phyloP scores from a whole-genome alignment of 2,113 vertebrate genomes.

The Phylloscopus trochilus region DNA sequence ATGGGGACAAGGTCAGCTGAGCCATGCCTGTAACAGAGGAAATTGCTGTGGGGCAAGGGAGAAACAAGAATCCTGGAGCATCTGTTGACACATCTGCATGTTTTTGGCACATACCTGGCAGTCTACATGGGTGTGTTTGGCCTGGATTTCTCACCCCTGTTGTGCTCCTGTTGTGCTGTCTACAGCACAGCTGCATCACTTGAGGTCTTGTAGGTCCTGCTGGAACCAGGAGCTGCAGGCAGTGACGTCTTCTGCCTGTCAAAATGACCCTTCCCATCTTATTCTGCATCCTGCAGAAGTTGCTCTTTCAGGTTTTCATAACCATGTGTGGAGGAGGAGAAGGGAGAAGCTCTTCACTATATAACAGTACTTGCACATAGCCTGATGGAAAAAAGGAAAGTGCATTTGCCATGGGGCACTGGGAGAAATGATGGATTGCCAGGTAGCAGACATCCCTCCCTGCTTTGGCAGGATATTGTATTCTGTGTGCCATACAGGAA shows the following conservation, averaged over 20 bases:
- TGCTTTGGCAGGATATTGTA: conserved; percentile 18
- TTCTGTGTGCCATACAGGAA: background rate
- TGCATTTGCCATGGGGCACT: background rate
- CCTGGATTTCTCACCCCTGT: background rate
- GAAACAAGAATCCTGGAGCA: background rate
- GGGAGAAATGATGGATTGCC: conserved; percentile 4
- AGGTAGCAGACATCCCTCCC: conserved; percentile 3
- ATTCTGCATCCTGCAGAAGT: background rate
- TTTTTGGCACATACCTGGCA: background rate
- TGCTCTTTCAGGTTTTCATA: background rate
- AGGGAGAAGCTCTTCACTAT: background rate
- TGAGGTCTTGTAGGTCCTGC: background rate
- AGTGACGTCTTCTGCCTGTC: background rate
- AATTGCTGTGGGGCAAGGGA: background rate
- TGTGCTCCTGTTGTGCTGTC: background rate
- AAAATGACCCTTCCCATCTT: background rate
- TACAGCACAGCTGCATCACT: fast-evolving
- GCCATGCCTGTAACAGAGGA: background rate
- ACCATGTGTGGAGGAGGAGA: conserved; percentile 15
- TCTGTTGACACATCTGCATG: background rate
- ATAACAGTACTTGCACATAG: background rate
- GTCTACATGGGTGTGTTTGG: background rate
- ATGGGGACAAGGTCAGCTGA: background rate
- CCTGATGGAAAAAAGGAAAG: conserved; percentile 22
- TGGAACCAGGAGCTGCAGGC: background rate